A percentile compares a stretch with the other conserved stretches of the same genome.
These are phyloP conservation scores for Kryphioiulus occultus DNA, from an alignment of 2,888 invertebrate species.

Conservation along the genomic window DNA sequence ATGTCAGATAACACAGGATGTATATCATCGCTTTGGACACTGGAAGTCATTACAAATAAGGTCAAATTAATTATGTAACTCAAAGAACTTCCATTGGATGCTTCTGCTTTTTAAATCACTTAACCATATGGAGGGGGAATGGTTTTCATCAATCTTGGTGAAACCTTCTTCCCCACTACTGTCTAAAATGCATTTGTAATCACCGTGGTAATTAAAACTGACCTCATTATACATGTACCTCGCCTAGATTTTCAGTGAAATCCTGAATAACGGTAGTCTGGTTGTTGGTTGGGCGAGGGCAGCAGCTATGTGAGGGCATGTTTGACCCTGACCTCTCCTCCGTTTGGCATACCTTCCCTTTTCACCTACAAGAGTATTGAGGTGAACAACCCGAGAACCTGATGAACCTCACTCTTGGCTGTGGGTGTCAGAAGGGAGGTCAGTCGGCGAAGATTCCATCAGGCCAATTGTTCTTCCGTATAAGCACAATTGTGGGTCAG, in stretches of 20 bases:
- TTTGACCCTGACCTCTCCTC: constrained; percentile 17
- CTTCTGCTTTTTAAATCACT: too few relatives aligned
- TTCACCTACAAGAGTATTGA: background rate
- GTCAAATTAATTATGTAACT: too few relatives aligned
- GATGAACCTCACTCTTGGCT: background rate
- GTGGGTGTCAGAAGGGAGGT: background rate
- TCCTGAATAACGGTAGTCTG: background rate
- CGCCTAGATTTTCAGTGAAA: background rate
- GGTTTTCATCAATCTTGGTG: too few relatives aligned
- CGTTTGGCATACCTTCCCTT: background rate
- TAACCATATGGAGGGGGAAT: too few relatives aligned
- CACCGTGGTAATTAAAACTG: background rate
- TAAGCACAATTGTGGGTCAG: constrained; percentile 5
- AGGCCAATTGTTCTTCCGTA: constrained; percentile 22
- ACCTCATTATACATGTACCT: background rate
- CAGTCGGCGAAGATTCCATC: constrained; percentile 26
- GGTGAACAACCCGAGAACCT: constrained; percentile 22
- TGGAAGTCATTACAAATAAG: too few relatives aligned
- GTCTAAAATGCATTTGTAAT: background rate
- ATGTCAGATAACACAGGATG: too few relatives aligned
- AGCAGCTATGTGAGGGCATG: background rate
- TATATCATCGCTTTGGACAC: too few relatives aligned
- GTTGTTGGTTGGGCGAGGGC: background rate
- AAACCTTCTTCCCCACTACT: too few relatives aligned
- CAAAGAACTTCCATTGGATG: too few relatives aligned